Percentiles rank a stretch among this genome's conserved stretches.
Evolutionary conservation across 2,797 vertebrate genomes (phyloP).

Genomic region (Garrulus glandarius): DNA sequence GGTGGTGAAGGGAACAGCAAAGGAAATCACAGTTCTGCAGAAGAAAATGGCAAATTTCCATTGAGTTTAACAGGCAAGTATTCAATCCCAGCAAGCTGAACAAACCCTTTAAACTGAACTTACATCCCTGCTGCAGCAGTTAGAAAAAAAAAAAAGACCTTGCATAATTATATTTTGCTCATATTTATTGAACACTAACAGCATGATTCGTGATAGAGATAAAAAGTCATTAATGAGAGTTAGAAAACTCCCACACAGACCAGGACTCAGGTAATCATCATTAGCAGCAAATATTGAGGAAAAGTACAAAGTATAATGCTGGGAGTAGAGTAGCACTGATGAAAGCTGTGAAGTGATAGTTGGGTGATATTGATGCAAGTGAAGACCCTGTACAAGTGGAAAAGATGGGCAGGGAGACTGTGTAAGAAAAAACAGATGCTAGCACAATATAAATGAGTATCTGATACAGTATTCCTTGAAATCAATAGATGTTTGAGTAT

Average conservation of each 20-base stretch:
- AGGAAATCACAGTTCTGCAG: neutral
- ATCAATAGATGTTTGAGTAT: neutral
- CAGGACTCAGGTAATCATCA: neutral
- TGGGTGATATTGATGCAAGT: neutral
- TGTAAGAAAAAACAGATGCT: neutral
- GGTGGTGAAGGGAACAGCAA: neutral
- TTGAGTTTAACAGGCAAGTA: neutral
- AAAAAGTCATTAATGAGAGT: slow-evolving; percentile 13
- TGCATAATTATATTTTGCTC: neutral
- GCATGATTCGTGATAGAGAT: neutral
- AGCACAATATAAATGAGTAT: neutral
- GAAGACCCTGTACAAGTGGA: neutral
- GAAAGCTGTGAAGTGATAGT: neutral
- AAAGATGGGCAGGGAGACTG: neutral
- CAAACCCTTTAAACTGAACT: neutral
- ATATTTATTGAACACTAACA: slow-evolving; percentile 3
- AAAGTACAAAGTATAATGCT: neutral
- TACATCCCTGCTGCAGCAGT: neutral
- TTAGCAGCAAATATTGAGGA: neutral
- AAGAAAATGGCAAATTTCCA: neutral
- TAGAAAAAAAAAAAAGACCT: neutral
- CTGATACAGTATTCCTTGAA: neutral
- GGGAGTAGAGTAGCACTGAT: neutral
- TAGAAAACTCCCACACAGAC: neutral
- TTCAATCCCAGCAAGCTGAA: slow-evolving; percentile 5